Conservation (phyloP, 2,113 vertebrate species). For the Actinemys pallida region DNA sequence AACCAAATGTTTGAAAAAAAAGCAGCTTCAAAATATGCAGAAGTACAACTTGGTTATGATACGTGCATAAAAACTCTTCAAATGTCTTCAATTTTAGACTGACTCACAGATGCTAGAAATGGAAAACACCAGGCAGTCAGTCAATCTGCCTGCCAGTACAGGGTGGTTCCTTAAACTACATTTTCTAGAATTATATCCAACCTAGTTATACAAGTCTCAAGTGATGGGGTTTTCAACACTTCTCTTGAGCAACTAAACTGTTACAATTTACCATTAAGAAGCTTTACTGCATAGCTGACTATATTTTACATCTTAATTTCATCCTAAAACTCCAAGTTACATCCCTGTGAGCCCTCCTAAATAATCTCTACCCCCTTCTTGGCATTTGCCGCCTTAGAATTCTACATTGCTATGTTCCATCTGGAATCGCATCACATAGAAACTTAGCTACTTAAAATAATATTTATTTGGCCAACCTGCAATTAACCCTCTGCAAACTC, state of each 20-base stretch:
- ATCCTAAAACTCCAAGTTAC: neutral
- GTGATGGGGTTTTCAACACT: neutral
- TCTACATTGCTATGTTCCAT: neutral
- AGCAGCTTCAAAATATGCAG: conserved; percentile 6
- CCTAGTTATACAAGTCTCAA: neutral
- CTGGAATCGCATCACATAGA: neutral
- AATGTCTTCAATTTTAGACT: neutral
- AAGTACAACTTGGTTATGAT: neutral
- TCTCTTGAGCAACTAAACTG: neutral
- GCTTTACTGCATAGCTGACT: neutral
- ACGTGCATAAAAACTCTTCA: neutral
- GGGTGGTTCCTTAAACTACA: neutral
- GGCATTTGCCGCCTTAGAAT: neutral
- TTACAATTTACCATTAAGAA: neutral
- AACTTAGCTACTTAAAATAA: neutral
- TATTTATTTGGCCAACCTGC: neutral
- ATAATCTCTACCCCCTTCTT: conserved; percentile 5
- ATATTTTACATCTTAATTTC: neutral
- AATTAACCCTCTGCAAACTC: neutral
- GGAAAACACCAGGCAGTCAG: neutral
- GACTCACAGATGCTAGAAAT: neutral
- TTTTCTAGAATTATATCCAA: neutral
- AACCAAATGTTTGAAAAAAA: neutral
- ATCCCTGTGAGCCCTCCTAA: neutral
- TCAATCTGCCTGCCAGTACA: neutral